A percentile compares a stretch with the other conserved stretches of the same genome.
These are phyloP conservation scores for Criorhina ranunculi DNA, from an alignment of 2,888 invertebrate genomes.

Conservation along the genomic window DNA sequence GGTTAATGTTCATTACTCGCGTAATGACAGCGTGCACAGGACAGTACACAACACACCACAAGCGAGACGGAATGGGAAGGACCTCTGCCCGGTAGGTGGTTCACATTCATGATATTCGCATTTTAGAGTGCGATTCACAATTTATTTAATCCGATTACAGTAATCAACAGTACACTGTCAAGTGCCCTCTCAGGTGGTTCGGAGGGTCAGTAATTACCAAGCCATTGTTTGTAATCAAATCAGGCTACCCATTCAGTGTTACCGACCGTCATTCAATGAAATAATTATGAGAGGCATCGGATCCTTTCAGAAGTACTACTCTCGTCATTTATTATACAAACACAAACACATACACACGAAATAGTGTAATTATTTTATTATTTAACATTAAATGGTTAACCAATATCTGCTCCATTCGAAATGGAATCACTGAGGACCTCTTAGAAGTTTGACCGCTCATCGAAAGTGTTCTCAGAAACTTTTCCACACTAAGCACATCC, in stretches of 20 bases:
- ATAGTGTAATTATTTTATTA: constrained; percentile 60
- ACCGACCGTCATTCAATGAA: constrained; percentile 60
- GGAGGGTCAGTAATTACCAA: constrained; percentile 58
- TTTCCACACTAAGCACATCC: background rate
- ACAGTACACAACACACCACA: too few relatives aligned
- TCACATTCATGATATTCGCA: constrained; percentile 54
- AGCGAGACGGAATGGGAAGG: too few relatives aligned
- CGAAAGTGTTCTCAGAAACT: constrained; percentile 31
- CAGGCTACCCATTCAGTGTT: constrained; percentile 62
- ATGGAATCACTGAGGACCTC: constrained; percentile 31
- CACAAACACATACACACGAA: background rate
- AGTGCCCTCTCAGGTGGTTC: constrained; percentile 57
- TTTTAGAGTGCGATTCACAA: constrained; percentile 72
- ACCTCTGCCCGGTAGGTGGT: too few relatives aligned
- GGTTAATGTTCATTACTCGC: constrained; percentile 71
- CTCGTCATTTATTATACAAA: constrained; percentile 59
- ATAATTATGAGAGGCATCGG: constrained; percentile 65
- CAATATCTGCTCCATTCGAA: constrained; percentile 42
- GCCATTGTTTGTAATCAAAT: constrained; percentile 74
- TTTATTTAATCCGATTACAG: constrained; percentile 76
- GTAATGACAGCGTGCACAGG: constrained; percentile 55
- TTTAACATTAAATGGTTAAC: constrained; percentile 62
- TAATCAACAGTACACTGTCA: constrained; percentile 69
- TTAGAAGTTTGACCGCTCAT: constrained; percentile 41
- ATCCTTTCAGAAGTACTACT: constrained; percentile 54